These are phyloP conservation scores for Andrena flavipes DNA, from an alignment of 2,888 invertebrate genomes.

Conservation along the genomic window DNA sequence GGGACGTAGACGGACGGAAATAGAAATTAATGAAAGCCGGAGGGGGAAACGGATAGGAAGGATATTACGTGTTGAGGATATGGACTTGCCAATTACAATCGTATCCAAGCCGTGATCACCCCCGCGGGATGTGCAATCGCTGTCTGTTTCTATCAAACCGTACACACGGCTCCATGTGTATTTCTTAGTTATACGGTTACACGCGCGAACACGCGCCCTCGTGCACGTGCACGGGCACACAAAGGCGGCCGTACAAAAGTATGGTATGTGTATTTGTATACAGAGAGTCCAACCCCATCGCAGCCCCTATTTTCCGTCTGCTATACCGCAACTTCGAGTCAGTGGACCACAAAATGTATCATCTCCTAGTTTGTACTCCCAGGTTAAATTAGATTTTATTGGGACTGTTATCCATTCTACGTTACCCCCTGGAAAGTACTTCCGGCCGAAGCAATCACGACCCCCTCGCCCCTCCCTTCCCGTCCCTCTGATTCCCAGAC, in stretches of 20 bases:
- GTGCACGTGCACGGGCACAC: not conserved
- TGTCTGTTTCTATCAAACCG: conserved; percentile 66
- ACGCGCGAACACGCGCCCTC: not conserved
- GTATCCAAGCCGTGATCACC: conserved; percentile 73
- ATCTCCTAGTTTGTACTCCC: conserved; percentile 75
- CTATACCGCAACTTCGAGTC: conserved; percentile 76
- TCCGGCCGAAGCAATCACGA: conserved; percentile 73
- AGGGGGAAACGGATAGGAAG: conserved; percentile 58
- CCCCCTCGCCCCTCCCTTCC: conserved; percentile 5
- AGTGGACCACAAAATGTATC: conserved; percentile 80
- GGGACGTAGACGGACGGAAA: conserved; percentile 56
- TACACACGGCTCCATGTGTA: conserved; percentile 2
- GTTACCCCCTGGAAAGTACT: conserved; percentile 70
- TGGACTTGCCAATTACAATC: conserved; percentile 79
- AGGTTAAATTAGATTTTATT: conserved; percentile 81
- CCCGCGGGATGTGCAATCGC: conserved; percentile 70
- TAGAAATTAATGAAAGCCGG: conserved; percentile 70
- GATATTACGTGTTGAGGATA: conserved; percentile 73
- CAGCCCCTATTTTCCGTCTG: conserved; percentile 76
- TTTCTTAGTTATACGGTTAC: conserved; percentile 3
- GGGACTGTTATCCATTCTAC: conserved; percentile 78
- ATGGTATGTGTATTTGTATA: conserved; percentile 21
- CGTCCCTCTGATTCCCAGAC: conserved; percentile 29
- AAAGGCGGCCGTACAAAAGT: conserved; percentile 27
- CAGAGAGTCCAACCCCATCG: conserved; percentile 57